Percentiles rank a stretch among this genome's conserved stretches.
Conservation (phyloP, 2,888 invertebrate genomes). For the Rhopalosiphum nymphaeae region DNA sequence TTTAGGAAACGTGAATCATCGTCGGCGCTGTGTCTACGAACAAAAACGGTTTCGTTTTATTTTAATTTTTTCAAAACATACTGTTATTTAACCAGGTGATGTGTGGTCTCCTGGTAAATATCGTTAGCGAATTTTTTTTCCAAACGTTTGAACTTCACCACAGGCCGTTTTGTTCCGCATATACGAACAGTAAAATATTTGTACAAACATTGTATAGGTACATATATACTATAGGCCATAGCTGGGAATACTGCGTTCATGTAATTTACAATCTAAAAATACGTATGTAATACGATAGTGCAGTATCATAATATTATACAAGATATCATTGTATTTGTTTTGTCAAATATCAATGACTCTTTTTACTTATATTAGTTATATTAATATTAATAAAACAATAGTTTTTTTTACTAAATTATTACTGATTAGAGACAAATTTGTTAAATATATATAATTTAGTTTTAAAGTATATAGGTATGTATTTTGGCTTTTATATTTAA, state of each 20-base stretch:
- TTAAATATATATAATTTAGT: background rate
- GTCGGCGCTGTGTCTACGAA: background rate
- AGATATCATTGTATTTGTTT: background rate
- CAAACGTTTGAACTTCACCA: background rate
- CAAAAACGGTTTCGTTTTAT: background rate
- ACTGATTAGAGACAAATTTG: background rate
- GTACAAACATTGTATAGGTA: background rate
- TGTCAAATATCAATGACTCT: background rate
- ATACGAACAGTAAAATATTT: background rate
- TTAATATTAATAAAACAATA: background rate
- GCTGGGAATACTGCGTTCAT: background rate
- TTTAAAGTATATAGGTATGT: background rate
- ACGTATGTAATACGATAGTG: background rate
- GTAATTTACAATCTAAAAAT: background rate
- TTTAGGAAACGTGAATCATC: constrained; percentile 47
- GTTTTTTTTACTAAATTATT: background rate
- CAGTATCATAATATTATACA: background rate
- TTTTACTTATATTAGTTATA: background rate
- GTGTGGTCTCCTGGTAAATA: constrained; percentile 22
- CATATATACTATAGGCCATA: no score
- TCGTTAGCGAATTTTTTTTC: constrained; percentile 6
- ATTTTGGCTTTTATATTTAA: background rate
- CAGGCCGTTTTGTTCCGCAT: background rate
- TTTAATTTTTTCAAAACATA: background rate
- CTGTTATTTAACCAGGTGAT: constrained; percentile 41